Conservation (phyloP, 2,797 vertebrate species). For the Schizothorax lantsangensis region DNA sequence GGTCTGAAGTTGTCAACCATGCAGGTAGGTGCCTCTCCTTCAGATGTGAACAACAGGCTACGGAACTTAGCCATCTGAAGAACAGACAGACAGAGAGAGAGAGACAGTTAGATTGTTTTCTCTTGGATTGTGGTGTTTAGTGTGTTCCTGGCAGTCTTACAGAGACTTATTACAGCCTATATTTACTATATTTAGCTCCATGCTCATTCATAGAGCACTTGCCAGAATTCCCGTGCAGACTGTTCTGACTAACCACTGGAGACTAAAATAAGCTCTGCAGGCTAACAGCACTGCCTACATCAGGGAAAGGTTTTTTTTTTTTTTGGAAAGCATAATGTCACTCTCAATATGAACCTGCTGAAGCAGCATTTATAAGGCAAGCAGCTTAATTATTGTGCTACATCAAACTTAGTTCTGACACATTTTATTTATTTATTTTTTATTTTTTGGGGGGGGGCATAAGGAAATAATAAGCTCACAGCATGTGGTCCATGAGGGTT, state of each 20-base stretch:
- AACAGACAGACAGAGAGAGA: not conserved
- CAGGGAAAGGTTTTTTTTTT: not conserved
- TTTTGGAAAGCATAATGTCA: not conserved
- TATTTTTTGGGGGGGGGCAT: not conserved
- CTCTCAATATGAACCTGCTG: not conserved
- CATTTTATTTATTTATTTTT: not conserved
- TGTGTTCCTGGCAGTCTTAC: constrained; percentile 19
- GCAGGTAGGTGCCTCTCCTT: constrained; percentile 78
- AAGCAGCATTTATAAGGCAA: not conserved
- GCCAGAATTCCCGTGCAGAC: constrained; percentile 6
- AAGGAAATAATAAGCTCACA: not conserved
- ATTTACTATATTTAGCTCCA: constrained; percentile 36
- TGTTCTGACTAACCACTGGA: constrained; percentile 30
- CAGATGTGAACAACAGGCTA: constrained; percentile 79
- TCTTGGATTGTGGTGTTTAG: constrained; percentile 26
- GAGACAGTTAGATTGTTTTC: constrained; percentile 2
- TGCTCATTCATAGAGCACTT: constrained; percentile 26
- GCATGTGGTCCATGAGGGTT: not conserved
- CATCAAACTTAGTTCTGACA: not conserved
- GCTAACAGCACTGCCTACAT: constrained; percentile 5
- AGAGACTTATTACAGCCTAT: constrained; percentile 38
- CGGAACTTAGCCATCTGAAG: constrained; percentile 88
- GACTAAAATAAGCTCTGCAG: constrained; percentile 19
- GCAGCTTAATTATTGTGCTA: not conserved
- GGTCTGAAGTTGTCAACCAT: constrained; percentile 92